Evolutionary conservation across 2,888 invertebrate species (phyloP).

Genomic region (Stramonita haemastoma): DNA sequence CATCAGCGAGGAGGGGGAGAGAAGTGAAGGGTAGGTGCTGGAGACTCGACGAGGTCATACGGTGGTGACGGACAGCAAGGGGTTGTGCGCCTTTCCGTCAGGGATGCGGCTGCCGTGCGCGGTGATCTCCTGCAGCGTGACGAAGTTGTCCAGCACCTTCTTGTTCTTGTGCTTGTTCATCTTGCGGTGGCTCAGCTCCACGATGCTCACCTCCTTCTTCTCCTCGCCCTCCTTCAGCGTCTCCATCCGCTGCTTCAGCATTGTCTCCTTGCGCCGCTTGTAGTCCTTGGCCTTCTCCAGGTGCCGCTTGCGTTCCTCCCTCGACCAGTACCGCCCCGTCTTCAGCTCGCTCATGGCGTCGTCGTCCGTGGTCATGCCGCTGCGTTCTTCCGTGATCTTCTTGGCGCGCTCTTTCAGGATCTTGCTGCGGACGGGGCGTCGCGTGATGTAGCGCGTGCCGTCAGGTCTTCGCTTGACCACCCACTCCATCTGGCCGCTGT

Average conservation of each 20-base stretch:
- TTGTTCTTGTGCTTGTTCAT: conserved; percentile 81
- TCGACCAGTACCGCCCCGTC: conserved; percentile 86
- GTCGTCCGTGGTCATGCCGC: conserved; percentile 86
- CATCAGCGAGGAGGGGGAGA: neutral
- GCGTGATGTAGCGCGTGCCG: conserved; percentile 87
- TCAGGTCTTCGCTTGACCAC: conserved; percentile 88
- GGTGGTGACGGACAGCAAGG: conserved; percentile 78
- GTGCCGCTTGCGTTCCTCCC: conserved; percentile 86
- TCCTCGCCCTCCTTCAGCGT: conserved; percentile 77
- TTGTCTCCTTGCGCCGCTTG: conserved; percentile 77
- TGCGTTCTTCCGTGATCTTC: conserved; percentile 84
- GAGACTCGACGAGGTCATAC: conserved; percentile 72
- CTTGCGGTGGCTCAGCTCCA: conserved; percentile 80
- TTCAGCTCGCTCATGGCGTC: conserved; percentile 88
- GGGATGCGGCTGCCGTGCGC: conserved; percentile 79
- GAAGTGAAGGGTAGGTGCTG: neutral
- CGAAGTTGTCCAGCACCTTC: conserved; percentile 80
- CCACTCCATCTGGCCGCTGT: conserved; percentile 80
- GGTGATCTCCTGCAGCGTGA: conserved; percentile 82
- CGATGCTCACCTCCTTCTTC: conserved; percentile 75
- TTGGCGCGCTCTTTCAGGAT: conserved; percentile 84
- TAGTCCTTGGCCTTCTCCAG: conserved; percentile 85
- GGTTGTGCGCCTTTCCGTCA: conserved; percentile 74
- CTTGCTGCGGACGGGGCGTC: conserved; percentile 84
- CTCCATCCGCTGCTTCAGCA: conserved; percentile 72